phyloP scores from a whole-genome alignment of 2,113 vertebrate species.

The Rutilus rutilus region DNA sequence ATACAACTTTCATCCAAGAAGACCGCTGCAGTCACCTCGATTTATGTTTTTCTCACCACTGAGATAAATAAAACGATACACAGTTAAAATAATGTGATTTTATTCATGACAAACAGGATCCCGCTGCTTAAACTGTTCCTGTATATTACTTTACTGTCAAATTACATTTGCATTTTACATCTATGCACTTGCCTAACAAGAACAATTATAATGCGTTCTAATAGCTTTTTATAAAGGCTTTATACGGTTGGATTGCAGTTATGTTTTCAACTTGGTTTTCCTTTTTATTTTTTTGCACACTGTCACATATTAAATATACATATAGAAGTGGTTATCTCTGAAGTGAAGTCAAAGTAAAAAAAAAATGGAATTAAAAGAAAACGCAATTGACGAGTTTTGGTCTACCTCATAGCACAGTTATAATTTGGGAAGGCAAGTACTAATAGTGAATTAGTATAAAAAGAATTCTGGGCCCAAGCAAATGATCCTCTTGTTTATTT shows the following conservation, averaged over 20 bases:
- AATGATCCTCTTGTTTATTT: neutral
- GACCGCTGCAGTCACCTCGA: too few relatives aligned
- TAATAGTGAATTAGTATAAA: neutral
- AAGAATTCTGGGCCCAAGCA: neutral
- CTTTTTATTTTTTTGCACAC: neutral
- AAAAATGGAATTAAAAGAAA: neutral
- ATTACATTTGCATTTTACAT: conserved; percentile 2
- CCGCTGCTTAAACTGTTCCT: neutral
- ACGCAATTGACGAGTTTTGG: neutral
- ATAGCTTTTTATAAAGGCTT: neutral
- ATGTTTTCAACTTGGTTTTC: neutral
- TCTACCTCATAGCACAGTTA: conserved; percentile 16
- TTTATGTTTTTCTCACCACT: too few relatives aligned
- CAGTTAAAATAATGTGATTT: neutral
- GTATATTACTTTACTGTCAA: neutral
- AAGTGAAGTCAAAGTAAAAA: neutral
- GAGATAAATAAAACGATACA: neutral
- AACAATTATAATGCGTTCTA: neutral
- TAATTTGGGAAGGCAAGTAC: neutral
- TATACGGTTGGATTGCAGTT: neutral
- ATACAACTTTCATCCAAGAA: neutral
- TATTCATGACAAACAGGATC: neutral
- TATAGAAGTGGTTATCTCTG: neutral
- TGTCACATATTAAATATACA: neutral
- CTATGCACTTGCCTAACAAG: neutral